Base-by-base conservation (phyloP, 2,113 vertebrate species). In the Trematomus loennbergii region DNA sequence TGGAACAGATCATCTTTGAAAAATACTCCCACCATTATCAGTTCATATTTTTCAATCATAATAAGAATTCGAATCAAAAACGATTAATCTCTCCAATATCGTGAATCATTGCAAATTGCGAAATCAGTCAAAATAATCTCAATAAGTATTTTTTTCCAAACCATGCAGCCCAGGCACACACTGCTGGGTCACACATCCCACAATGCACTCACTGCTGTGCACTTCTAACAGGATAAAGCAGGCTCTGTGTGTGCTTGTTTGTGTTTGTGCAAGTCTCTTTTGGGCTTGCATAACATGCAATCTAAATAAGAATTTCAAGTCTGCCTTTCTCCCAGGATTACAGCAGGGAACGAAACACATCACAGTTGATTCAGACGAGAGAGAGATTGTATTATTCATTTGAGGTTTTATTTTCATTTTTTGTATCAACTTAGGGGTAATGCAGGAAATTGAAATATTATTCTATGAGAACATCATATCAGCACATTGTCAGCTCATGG, bases 231-330 rank as follows among this genome's bases (percentile, higher is more conserved):
- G 79, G 78, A 82, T 71, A 66, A 73, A 72, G 49, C 25, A 33
- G 43, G n/a, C 46, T 59, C 3, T 67, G 10, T 75, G 20, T 45
- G 64, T 52, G 49, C 45, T 25, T 60, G 55, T 71, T n/a, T 57
- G 52, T 57, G 52, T 57, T n/a, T 45, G 36, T 70, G 67, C 25
- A 13, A 48, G 64, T 40, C 22, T 49, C 15, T 78, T 74, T 72
- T 76, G 16, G 65, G 36, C 12, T 90, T 86, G 76, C 1, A 0
- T 82, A 84, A 86, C 60, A 15, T 70, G 74, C 61, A 83, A 89
- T 89, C 65, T 87, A 81, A 84, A 86, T 20, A 61, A 63, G 65
- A 43, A 62, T 85, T 84, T 78, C 17, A 65, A 81, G 77, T 83
- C 57, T 66, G 66, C 43, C 52, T 67, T 83, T 45, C 73, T 79